These are phyloP conservation scores for Calephelis perditalis DNA, from an alignment of 2,888 invertebrate genomes.

Conservation along the genomic window DNA sequence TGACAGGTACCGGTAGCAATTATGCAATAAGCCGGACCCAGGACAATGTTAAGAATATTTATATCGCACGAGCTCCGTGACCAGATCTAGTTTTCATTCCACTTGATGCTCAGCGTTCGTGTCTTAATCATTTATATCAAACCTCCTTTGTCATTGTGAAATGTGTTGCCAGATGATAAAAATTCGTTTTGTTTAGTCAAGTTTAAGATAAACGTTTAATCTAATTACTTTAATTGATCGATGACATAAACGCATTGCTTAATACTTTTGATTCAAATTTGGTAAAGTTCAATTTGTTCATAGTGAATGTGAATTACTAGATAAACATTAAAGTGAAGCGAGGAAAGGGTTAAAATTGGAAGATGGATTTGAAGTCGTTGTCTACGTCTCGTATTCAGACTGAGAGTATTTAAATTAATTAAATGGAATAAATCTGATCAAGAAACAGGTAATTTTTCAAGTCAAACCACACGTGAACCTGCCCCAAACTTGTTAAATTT, in stretches of 20 bases:
- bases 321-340: no score
- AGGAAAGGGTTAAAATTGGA: not conserved
- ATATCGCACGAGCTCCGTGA: conserved; percentile 50
- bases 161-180: conserved; percentile 18
- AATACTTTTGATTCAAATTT: no score
- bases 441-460: conserved; percentile 1
- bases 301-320: no score
- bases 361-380: not conserved
- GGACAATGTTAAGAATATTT: conserved; percentile 61
- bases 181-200: not conserved
- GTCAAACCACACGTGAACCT: not conserved
- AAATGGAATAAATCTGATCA: conserved; percentile 1
- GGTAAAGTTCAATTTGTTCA: no score
- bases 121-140: conserved; percentile 24
- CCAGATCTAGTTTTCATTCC: conserved; percentile 41
- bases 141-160: conserved; percentile 23
- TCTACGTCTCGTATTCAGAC: not conserved
- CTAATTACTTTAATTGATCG: no score
- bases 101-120: conserved; percentile 28
- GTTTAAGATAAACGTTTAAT: no score
- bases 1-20: conserved; percentile 50
- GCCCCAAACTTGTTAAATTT: no score
- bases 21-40: conserved; percentile 70
- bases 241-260: no score
- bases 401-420: not conserved